These are phyloP conservation scores for Phlogophora meticulosa DNA, from an alignment of 2,888 invertebrate genomes.

Conservation along the genomic window DNA sequence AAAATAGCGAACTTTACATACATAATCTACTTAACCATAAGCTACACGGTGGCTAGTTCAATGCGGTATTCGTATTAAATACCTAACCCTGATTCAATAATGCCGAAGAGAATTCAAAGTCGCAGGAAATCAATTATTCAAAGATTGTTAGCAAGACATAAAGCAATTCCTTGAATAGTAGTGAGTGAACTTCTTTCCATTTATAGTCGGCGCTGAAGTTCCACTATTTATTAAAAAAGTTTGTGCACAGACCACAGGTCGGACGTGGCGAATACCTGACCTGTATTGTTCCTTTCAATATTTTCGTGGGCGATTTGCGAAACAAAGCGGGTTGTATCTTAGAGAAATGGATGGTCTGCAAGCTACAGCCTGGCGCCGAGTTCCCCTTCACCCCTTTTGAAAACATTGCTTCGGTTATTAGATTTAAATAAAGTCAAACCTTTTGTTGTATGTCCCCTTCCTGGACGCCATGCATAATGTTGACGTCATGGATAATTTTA, in stretches of 20 bases:
- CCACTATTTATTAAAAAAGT: constrained; percentile 73
- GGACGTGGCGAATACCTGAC: constrained; percentile 67
- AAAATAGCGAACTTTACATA: constrained; percentile 16
- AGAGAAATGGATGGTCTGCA: constrained; percentile 85
- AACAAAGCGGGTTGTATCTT: constrained; percentile 90
- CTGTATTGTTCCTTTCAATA: constrained; percentile 77
- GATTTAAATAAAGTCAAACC: constrained; percentile 76
- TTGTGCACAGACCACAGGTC: constrained; percentile 65
- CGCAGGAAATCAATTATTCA: constrained; percentile 51
- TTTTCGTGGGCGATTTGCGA: constrained; percentile 89
- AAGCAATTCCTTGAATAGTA: constrained; percentile 65
- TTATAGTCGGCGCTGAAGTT: constrained; percentile 66
- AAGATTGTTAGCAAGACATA: constrained; percentile 47
- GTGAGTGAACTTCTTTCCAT: constrained; percentile 63
- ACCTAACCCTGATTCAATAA: constrained; percentile 8
- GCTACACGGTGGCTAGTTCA: not conserved
- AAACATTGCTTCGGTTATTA: constrained; percentile 76
- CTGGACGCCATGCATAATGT: constrained; percentile 59
- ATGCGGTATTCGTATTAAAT: constrained; percentile 13
- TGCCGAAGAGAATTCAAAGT: constrained; percentile 15
- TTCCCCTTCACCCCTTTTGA: constrained; percentile 70
- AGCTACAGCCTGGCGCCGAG: constrained; percentile 58
- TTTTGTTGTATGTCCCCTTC: constrained; percentile 67
- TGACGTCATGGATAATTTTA: constrained; percentile 64
- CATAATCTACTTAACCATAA: not conserved